A percentile compares a stretch with the other conserved stretches of the same genome.
These are phyloP conservation scores for Pterophyllum scalare DNA, from an alignment of 2,113 vertebrate species.

Conservation along the genomic window DNA sequence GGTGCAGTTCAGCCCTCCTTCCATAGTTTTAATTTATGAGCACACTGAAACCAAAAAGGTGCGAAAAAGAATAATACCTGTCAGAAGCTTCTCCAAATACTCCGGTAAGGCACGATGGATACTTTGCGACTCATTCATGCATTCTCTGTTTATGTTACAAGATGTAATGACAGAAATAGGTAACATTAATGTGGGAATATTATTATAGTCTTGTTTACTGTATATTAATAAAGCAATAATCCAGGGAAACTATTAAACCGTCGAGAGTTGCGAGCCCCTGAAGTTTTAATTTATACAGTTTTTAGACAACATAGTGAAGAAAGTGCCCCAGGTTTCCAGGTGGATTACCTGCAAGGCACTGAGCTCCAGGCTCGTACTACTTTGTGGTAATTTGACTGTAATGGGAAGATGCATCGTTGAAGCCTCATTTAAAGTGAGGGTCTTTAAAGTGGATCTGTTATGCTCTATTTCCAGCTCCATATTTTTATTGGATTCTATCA, in stretches of 20 bases:
- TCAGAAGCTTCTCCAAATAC: slow-evolving; percentile 87
- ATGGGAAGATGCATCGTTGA: too few species aligned
- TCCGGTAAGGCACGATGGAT: slow-evolving; percentile 82
- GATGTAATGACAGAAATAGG: neutral
- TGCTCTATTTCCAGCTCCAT: too few species aligned
- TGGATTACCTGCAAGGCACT: neutral
- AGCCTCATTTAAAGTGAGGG: too few species aligned
- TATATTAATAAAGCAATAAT: neutral
- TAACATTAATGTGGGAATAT: neutral
- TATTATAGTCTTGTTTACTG: neutral
- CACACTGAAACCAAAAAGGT: slow-evolving; percentile 72
- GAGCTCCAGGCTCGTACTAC: neutral
- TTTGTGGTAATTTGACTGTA: too few species aligned
- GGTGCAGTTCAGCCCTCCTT: slow-evolving; percentile 86
- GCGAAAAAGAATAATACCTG: slow-evolving; percentile 90
- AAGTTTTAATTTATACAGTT: neutral
- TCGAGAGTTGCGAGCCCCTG: neutral
- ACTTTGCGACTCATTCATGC: neutral
- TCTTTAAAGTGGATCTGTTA: too few species aligned
- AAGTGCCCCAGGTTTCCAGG: neutral
- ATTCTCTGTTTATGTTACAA: neutral
- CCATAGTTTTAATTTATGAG: slow-evolving; percentile 90
- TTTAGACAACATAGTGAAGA: neutral
- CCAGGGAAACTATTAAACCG: neutral
- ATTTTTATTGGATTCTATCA: too few species aligned